Conservation (phyloP, 2,888 invertebrate species). For the Anorthoa munda region DNA sequence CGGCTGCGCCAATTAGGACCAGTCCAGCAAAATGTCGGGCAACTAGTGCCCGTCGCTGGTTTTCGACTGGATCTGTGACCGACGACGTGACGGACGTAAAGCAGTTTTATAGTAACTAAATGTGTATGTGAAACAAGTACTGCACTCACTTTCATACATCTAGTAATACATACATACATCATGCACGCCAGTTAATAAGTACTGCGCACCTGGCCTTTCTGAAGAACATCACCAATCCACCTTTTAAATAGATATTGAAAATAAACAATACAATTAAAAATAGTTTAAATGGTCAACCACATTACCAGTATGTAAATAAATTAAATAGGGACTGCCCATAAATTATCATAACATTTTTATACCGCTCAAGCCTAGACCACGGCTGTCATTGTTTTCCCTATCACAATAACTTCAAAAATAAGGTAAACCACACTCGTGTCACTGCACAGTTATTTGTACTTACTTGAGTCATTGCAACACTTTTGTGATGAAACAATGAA, state of each 20-base stretch:
- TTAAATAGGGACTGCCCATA: conserved; percentile 4
- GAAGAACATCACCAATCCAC: no score
- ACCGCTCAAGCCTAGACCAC: not conserved
- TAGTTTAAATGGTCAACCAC: not conserved
- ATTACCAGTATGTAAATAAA: not conserved
- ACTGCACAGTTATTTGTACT: not conserved
- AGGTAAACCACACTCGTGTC: conserved; percentile 24
- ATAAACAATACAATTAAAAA: not conserved
- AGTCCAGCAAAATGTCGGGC: no score
- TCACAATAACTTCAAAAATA: conserved; percentile 30
- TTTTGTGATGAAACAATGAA: conserved; percentile 40
- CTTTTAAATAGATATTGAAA: not conserved
- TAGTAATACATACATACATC: no score
- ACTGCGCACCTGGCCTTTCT: no score
- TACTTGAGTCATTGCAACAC: conserved; percentile 17
- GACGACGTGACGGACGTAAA: no score
- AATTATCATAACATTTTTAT: not conserved
- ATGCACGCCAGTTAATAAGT: no score
- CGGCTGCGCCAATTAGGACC: no score
- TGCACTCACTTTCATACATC: no score
- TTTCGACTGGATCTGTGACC: no score
- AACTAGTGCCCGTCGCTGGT: no score
- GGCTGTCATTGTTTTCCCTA: conserved; percentile 14
- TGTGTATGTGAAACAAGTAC: no score
- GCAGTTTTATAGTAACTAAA: no score